Evolutionary conservation across 1,140 invertebrate species (phyloP).

Genomic region (Charaxes varanes): DNA sequence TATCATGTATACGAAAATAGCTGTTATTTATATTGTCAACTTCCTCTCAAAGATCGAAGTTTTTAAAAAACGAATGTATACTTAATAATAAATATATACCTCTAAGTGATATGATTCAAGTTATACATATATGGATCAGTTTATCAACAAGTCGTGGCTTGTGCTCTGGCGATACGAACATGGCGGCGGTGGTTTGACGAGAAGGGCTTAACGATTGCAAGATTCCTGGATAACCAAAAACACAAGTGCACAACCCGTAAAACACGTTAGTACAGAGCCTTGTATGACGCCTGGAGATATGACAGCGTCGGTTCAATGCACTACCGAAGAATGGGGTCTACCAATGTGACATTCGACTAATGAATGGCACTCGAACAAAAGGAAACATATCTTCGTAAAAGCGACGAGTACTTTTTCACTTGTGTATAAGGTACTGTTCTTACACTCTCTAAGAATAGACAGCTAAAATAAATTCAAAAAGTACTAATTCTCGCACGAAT

Average conservation of each 20-base stretch:
- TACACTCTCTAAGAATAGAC: too few species aligned
- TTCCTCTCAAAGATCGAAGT: too few species aligned
- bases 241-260: slow-evolving; percentile 33
- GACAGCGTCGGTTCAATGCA: slow-evolving; percentile 54
- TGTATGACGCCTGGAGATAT: slow-evolving; percentile 35
- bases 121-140: not conserved
- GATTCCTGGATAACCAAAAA: slow-evolving; percentile 37
- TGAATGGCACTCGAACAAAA: slow-evolving; percentile 64
- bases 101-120: not conserved
- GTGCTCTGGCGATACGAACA: not conserved
- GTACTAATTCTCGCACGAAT: too few species aligned
- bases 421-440: too few species aligned
- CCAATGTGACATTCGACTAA: slow-evolving; percentile 59
- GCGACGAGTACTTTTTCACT: slow-evolving; percentile 28
- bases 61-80: too few species aligned
- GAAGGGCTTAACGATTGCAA: slow-evolving; percentile 25
- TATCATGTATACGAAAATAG: too few species aligned
- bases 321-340: slow-evolving; percentile 54
- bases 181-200: not conserved
- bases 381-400: slow-evolving; percentile 25
- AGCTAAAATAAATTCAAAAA: too few species aligned
- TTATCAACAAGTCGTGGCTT: slow-evolving; percentile 9
- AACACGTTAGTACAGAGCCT: slow-evolving; percentile 44
- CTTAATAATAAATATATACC: slow-evolving; percentile 9
- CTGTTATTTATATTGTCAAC: too few species aligned